These are phyloP conservation scores for Drosophila ercepeae DNA, from an alignment of 1,140 invertebrate genomes.

Conservation along the genomic window DNA sequence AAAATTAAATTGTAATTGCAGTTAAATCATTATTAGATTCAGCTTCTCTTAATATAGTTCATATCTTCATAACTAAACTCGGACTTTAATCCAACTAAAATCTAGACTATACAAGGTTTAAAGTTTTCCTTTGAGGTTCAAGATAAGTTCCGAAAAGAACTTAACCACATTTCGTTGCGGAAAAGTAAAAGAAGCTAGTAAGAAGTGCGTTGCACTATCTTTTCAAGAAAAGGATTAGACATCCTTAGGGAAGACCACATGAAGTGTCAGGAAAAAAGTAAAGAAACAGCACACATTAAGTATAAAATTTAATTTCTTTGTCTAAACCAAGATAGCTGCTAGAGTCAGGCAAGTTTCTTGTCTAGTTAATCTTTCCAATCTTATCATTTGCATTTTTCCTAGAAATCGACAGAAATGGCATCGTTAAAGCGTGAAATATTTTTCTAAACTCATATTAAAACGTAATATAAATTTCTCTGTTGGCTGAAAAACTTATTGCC, in stretches of 20 bases:
- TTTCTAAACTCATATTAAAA: slow-evolving; percentile 55
- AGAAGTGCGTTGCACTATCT: not conserved
- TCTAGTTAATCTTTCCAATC: too few relatives aligned
- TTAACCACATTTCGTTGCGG: not conserved
- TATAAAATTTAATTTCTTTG: not conserved
- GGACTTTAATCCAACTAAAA: too few relatives aligned
- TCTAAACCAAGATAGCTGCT: not conserved
- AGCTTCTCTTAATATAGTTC: too few relatives aligned
- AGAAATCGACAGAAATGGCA: not conserved
- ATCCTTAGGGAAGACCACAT: not conserved
- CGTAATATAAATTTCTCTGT: slow-evolving; percentile 62
- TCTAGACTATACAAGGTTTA: too few relatives aligned
- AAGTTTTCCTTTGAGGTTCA: too few relatives aligned
- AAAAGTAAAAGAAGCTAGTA: not conserved
- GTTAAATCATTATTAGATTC: too few relatives aligned
- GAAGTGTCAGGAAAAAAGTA: not conserved
- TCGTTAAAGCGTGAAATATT: slow-evolving; percentile 47
- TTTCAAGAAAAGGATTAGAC: not conserved
- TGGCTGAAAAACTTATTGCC: slow-evolving; percentile 66
- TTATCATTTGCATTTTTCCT: not conserved
- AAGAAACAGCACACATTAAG: not conserved
- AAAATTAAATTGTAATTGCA: not conserved
- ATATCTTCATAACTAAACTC: too few relatives aligned
- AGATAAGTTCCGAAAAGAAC: too few relatives aligned
- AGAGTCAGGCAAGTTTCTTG: not conserved